phyloP scores from a whole-genome alignment of 1,140 invertebrate species.

The Neodiprion virginianus region DNA sequence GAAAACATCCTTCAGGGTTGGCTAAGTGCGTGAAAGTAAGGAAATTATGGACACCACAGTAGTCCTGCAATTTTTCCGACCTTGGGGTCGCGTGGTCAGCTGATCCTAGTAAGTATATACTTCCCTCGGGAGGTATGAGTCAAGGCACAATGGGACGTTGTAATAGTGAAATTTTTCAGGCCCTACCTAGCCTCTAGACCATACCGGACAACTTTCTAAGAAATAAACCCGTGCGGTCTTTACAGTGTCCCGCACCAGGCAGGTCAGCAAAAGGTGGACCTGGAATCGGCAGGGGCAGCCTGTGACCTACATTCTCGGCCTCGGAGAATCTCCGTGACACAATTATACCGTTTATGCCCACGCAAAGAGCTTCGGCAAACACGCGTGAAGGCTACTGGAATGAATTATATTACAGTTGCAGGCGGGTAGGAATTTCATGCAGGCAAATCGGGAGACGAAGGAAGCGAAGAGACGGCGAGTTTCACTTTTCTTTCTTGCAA shows the following conservation, averaged over 20 bases:
- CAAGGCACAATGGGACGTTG: background rate
- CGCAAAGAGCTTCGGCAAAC: too few species aligned
- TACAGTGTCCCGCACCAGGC: background rate
- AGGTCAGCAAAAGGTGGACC: background rate
- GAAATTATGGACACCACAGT: background rate
- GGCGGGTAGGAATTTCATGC: too few species aligned
- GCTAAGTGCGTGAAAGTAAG: background rate
- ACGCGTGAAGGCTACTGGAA: too few species aligned
- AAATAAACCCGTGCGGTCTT: background rate
- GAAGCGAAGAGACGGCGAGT: too few species aligned
- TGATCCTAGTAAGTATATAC: background rate
- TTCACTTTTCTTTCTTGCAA: too few species aligned
- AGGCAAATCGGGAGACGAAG: too few species aligned
- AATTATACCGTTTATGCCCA: background rate
- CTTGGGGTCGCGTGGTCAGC: constrained; percentile 1
- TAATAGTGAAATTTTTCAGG: constrained; percentile 4
- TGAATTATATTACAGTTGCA: too few species aligned
- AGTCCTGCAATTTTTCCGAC: background rate
- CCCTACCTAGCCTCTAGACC: background rate
- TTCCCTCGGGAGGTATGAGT: background rate
- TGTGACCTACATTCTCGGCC: background rate
- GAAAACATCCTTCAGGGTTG: background rate
- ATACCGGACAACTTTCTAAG: background rate
- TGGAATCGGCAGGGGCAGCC: background rate
- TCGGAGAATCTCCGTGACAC: background rate